Conservation (phyloP, 2,113 vertebrate genomes). For the Amblyornis subalaris region DNA sequence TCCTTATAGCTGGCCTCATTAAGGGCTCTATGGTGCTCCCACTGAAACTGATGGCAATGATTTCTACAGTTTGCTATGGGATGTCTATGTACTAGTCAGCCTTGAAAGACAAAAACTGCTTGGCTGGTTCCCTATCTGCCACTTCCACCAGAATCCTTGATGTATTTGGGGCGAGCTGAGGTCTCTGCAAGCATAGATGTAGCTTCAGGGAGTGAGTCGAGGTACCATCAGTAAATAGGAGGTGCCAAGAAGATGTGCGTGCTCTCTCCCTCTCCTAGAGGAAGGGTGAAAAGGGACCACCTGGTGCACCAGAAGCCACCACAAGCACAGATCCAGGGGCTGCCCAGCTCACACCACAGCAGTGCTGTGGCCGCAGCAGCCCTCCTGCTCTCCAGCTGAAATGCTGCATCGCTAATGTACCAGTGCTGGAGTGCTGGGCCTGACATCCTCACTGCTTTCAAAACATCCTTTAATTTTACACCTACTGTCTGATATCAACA, state of each 20-base stretch:
- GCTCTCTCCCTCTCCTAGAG: neutral
- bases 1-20: slow-evolving; percentile 17
- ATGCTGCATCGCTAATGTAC: neutral
- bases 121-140: neutral
- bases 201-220: neutral
- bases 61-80: neutral
- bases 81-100: neutral
- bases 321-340: neutral
- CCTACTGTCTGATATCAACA: neutral
- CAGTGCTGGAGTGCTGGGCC: neutral
- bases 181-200: neutral
- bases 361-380: neutral
- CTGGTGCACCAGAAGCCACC: neutral
- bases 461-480: neutral
- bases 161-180: neutral
- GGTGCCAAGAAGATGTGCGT: neutral
- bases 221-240: neutral
- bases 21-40: neutral
- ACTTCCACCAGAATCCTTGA: neutral
- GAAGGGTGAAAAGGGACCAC: neutral
- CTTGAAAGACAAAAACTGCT: neutral
- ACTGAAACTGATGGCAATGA: neutral
- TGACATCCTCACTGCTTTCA: neutral
- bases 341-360: neutral
- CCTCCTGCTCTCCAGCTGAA: neutral